A percentile compares a stretch with the other conserved stretches of the same genome.
Conservation (phyloP, 2,113 vertebrate species). For the Ascaphus truei region DNA sequence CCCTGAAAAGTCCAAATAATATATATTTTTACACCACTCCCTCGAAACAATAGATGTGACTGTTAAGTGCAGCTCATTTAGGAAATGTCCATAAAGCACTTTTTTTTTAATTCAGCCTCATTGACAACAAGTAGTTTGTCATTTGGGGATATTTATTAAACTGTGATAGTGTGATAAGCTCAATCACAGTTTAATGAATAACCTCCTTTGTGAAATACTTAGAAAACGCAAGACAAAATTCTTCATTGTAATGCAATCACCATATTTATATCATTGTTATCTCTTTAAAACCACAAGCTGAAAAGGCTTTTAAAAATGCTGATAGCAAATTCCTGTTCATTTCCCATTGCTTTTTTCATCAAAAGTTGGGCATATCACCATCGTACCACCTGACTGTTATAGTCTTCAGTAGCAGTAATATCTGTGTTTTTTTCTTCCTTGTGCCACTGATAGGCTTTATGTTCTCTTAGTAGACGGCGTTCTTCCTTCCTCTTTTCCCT, state of each 20-base stretch:
- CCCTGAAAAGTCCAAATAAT: not conserved
- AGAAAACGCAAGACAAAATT: not conserved
- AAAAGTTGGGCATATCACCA: conserved; percentile 70
- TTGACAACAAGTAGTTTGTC: not conserved
- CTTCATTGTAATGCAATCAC: not conserved
- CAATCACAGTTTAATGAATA: too few species aligned
- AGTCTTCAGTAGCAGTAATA: conserved; percentile 85
- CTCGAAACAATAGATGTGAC: not conserved
- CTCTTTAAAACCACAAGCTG: not conserved
- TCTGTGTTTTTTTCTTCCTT: conserved; percentile 50
- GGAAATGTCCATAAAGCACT: not conserved
- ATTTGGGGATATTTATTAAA: too few species aligned
- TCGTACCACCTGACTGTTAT: conserved; percentile 88
- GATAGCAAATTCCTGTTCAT: conserved; percentile 9
- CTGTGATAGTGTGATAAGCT: too few species aligned
- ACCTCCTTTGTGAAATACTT: not conserved
- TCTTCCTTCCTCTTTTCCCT: conserved; percentile 80
- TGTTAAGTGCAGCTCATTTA: not conserved
- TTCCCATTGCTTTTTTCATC: not conserved
- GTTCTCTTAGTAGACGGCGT: conserved; percentile 74
- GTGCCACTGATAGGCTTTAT: conserved; percentile 64
- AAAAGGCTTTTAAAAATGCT: conserved; percentile 9
- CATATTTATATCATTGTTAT: not conserved
- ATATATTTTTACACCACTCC: not conserved
- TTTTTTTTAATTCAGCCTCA: not conserved